Base-by-base conservation (phyloP, 2,113 vertebrate species). In the Antechinus stuartii region DNA sequence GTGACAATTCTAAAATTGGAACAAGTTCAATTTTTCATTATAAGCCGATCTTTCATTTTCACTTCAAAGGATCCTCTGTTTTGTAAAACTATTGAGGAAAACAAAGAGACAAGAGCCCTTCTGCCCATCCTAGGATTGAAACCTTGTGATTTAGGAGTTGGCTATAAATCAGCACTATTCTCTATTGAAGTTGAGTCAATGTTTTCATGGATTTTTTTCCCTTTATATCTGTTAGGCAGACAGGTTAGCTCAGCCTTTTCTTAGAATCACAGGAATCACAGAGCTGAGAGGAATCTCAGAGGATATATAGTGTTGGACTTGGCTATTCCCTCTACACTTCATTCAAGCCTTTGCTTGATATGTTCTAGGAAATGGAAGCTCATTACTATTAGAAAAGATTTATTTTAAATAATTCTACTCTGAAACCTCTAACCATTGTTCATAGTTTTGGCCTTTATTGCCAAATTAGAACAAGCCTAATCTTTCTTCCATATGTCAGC, bases 151-250 rank as follows among this genome's bases (percentile, higher is more conserved):
- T 95, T 94, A 95, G 94, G 92, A 90, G 42, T 35, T 84, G 49
- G 52, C 55, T 26, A 91, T 95, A 93, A 95, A 95, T 93, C 92
- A 92, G 90, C 30, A 25, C 50, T 84, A 90, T 91, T 97, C 92
- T 94, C 94, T 90, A 93, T 93, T 93, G 95, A 92, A 96, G 95
- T 54, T 92, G 54, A 95, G 50, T 94, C 54, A 91, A 6, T 94
- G 54, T 54, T 97, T 96, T 96, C 94, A 94, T 90, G 57, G 92
- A n/a, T 95, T 92, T 91, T 57, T 92, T 94, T 93, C 53, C 7
- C 57, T 97, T 95, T 91, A 89, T 89, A 46, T 95, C 49, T 90
- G 57, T 95, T 89, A 61, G 49, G 89, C 90, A 90, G 68, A 11
- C 7, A 22, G 4, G 54, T 25, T 54, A 53, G 91, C 14, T 89